Percentiles rank a stretch among this genome's conserved stretches.
Evolutionary conservation across 2,113 vertebrate genomes (phyloP).

Genomic region (Plotosus lineatus): DNA sequence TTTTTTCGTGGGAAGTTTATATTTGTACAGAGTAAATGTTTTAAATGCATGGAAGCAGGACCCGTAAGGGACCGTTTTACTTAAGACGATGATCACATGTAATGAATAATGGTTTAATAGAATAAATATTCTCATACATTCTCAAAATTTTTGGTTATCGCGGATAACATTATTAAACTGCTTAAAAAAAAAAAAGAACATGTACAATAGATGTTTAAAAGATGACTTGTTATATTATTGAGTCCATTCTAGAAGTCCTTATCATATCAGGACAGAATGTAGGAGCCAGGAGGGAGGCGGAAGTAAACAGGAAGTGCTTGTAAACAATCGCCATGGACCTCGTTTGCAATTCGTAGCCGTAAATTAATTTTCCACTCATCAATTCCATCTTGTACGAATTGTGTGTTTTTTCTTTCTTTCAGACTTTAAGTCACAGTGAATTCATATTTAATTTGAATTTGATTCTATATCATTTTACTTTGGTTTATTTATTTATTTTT

Average conservation of each 20-base stretch:
- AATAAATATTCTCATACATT: slow-evolving; percentile 40
- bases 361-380: slow-evolving; percentile 58
- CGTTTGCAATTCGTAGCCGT: slow-evolving; percentile 66
- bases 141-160: slow-evolving; percentile 55
- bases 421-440: slow-evolving; percentile 31
- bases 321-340: slow-evolving; percentile 62
- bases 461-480: slow-evolving; percentile 31
- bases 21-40: slow-evolving; percentile 77
- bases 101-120: slow-evolving; percentile 19
- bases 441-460: slow-evolving; percentile 35
- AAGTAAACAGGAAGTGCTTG: background rate
- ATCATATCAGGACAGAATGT: slow-evolving; percentile 45
- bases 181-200: slow-evolving; percentile 43
- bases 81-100: slow-evolving; percentile 27
- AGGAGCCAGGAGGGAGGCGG: background rate
- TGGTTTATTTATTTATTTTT: slow-evolving; percentile 59
- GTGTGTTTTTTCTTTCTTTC: slow-evolving; percentile 53
- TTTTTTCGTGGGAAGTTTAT: slow-evolving; percentile 71
- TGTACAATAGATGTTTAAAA: slow-evolving; percentile 60
- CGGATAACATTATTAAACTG: slow-evolving; percentile 63
- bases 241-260: slow-evolving; percentile 55
- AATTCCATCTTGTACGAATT: slow-evolving; percentile 65
- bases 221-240: slow-evolving; percentile 66
- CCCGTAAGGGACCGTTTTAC: slow-evolving; percentile 61
- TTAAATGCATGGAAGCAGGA: slow-evolving; percentile 70